A percentile compares a stretch with the other conserved stretches of the same genome.
phyloP scores from a whole-genome alignment of 1,140 invertebrate genomes.

The Antheraea pernyi region DNA sequence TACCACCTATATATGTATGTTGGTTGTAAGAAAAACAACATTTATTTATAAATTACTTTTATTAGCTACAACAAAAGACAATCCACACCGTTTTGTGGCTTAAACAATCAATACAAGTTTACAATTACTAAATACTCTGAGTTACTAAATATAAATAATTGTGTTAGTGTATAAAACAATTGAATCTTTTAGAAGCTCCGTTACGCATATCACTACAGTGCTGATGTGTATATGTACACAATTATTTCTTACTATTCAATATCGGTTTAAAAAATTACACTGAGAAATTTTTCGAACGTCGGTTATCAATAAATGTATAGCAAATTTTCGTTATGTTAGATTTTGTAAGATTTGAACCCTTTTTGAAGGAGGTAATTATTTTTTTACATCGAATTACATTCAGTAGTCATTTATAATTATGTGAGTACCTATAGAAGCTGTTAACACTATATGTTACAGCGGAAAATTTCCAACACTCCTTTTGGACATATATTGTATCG shows the following conservation, averaged over 20 bases:
- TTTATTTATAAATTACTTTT: constrained; percentile 67
- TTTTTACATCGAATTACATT: too few species aligned
- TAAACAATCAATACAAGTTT: constrained; percentile 28
- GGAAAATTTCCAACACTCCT: too few species aligned
- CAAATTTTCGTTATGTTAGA: too few species aligned
- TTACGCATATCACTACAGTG: constrained; percentile 75
- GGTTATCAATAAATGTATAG: too few species aligned
- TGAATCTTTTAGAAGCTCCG: constrained; percentile 67
- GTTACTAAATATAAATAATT: constrained; percentile 8
- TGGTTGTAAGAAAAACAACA: constrained; percentile 24
- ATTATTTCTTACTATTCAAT: constrained; percentile 45
- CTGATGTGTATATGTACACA: constrained; percentile 54
- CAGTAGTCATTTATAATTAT: too few species aligned
- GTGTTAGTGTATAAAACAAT: constrained; percentile 72
- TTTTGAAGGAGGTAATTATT: too few species aligned
- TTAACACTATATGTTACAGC: too few species aligned
- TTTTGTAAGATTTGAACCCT: too few species aligned
- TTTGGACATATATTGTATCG: too few species aligned
- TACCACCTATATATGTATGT: background rate
- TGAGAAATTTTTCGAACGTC: too few species aligned
- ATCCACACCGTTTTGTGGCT: constrained; percentile 26
- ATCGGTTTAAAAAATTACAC: constrained; percentile 51
- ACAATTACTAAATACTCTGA: constrained; percentile 23
- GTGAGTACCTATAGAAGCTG: too few species aligned
- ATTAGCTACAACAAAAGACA: constrained; percentile 74